Evolutionary conservation across 2,113 vertebrate genomes (phyloP).

Genomic region (Asarcornis scutulata): DNA sequence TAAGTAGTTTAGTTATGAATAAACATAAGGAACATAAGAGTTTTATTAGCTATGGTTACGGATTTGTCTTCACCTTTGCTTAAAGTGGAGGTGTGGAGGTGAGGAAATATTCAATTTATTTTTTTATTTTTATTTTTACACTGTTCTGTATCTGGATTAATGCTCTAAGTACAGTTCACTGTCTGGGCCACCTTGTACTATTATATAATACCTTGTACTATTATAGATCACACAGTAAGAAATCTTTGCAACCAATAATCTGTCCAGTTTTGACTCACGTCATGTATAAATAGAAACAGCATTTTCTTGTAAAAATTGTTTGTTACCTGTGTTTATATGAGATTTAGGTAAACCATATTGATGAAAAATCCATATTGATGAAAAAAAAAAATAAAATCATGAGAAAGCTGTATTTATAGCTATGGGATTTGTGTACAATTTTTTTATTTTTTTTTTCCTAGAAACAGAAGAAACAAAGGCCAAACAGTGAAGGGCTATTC

Average conservation of each 20-base stretch:
- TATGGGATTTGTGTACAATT: neutral
- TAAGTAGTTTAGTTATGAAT: slow-evolving; percentile 42
- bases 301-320: neutral
- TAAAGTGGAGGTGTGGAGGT: slow-evolving; percentile 21
- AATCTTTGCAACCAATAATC: neutral
- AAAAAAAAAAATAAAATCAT: too few relatives aligned
- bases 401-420: neutral
- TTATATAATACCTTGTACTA: neutral
- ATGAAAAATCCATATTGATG: too few relatives aligned
- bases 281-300: neutral
- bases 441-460: neutral
- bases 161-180: neutral
- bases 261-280: neutral
- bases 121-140: neutral
- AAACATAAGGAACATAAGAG: slow-evolving; percentile 58
- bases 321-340: neutral
- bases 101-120: neutral
- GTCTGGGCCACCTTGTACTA: neutral
- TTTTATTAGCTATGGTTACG: slow-evolving; percentile 5
- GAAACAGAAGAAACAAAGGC: neutral
- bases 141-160: neutral
- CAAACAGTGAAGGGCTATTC: neutral
- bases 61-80: slow-evolving; percentile 41
- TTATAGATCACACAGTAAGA: neutral
- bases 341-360: neutral